Base-by-base conservation (phyloP, 2,797 vertebrate species). In the Pempheris klunzingeri region DNA sequence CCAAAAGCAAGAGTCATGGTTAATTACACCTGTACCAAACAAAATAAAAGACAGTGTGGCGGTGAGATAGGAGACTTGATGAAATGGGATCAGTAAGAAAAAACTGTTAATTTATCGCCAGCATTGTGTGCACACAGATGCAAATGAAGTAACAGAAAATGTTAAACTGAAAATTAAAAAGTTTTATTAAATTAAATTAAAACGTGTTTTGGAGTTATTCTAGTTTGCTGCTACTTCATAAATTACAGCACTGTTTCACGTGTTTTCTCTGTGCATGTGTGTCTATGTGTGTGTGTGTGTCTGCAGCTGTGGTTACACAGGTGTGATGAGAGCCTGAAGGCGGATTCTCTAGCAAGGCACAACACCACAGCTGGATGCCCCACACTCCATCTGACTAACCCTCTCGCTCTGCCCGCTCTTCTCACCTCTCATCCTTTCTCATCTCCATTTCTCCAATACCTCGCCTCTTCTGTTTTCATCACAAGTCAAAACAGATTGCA, bases 351-450 rank as follows among this genome's bases (percentile, higher is more conserved):
- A 82, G 86, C 78, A 70, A 83, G 61, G 84, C 86, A 87, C 83
- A 87, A 87, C 88, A 83, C 80, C 89, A 84, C 93, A 92, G 91
- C 92, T 92, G 92, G 91, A 91, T 80, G 84, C 90, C 87, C 87
- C 34, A 26, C 90, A 85, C 85, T 91, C 81, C 87, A 90, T 90
- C 88, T 87, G 77, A 91, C 84, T 82, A 85, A 87, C 83, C 81
- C 80, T 75, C 63, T 86, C 72, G 22, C 87, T 82, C 68, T 7
- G 32, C 82, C 58, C 32, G 38, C 89, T 79, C 87, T 84, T 77
- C 83, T 84, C 85, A 73, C 86, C 88, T 90, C 90, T 92, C 89
- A 80, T 85, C 81, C 69, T 72, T 81, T 79, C 73, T 86, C 81
- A 69, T 86, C 79, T 84, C 84, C 76, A 68, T 86, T 88, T 84